Conservation (phyloP, 2,888 invertebrate genomes). For the Perizoma affinitatum region DNA sequence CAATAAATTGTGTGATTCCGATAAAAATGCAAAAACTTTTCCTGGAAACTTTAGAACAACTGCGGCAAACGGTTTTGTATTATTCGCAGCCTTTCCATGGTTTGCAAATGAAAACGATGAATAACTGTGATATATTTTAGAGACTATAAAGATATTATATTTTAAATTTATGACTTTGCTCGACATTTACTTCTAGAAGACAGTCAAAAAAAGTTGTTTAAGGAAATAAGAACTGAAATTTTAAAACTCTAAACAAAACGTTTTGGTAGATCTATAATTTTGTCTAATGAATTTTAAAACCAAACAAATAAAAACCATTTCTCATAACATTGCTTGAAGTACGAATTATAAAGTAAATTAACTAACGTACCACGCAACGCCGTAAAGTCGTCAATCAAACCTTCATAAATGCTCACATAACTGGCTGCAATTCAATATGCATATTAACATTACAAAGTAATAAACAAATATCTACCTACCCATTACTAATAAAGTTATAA, state of each 20-base stretch:
- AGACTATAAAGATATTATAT: no score
- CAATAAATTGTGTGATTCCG: constrained; percentile 28
- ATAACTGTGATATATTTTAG: no score
- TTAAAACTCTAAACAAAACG: no score
- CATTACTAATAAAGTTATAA: constrained; percentile 45
- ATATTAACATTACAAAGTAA: constrained; percentile 43
- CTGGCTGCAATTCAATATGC: constrained; percentile 39
- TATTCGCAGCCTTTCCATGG: constrained; percentile 14
- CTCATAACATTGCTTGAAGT: constrained; percentile 5
- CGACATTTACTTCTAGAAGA: no score
- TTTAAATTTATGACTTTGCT: no score
- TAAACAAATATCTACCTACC: constrained; percentile 37
- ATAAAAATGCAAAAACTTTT: constrained; percentile 37
- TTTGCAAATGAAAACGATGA: constrained; percentile 8
- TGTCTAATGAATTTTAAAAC: neutral
- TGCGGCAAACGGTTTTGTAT: constrained; percentile 22
- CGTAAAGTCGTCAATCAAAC: constrained; percentile 18
- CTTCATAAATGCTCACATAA: constrained; percentile 25
- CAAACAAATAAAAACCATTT: neutral
- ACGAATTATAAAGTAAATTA: constrained; percentile 21
- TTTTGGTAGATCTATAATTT: no score
- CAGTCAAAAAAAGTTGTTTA: no score
- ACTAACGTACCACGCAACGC: constrained; percentile 14
- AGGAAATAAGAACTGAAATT: no score
- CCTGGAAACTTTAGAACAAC: constrained; percentile 33